Base-by-base conservation (phyloP, 2,888 invertebrate species). In the Gymnocheta viridis region DNA sequence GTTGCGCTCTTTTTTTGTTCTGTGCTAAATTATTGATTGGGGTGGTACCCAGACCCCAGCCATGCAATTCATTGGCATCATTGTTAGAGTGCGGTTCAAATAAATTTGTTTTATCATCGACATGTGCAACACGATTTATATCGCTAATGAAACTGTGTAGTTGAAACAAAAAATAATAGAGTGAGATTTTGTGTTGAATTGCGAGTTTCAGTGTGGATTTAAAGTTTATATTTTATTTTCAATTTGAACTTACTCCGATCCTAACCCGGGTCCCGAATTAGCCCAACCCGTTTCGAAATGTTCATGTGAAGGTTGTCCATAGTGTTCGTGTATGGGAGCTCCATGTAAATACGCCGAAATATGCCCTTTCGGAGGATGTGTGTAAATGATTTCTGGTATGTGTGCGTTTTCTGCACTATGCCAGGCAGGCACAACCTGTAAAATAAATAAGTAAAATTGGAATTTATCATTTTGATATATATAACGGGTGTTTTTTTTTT, bases 221-320 rank as follows among this genome's bases (percentile, higher is more conserved):
- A 14, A 19, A 49, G 14, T 49, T 10, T n/a, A n/a, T n/a, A n/a
- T n/a, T n/a, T n/a, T n/a, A n/a, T 41, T 62, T 54, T 47, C 10
- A 10, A n/a, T 14, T 56, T 7, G 79, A 0, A 93, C 94, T 93
- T 88, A 94, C 94, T 94, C 94, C 87, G 93, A 93, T 51, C 94
- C 94, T 86, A 94, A 91, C 17, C 94, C 94, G 7, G 94, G 94
- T 2, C 94, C 94, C 3, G 94, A 94, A 7, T 93, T 92, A 86
- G 93, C 93, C 93, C 94, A 94, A 85, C 93, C 94, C 47, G 93
- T 93, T 67, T 92, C 92, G 74, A 93, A 93, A 84, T 93, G 92
- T 32, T 93, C 93, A 77, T 92, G 92, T 32, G 89, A 88, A 4
- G 86, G 88, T 9, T 89, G 89, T 1, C 91, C 91, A 22, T 90